These are phyloP conservation scores for Arenaria interpres DNA, from an alignment of 2,113 vertebrate genomes.

Conservation along the genomic window DNA sequence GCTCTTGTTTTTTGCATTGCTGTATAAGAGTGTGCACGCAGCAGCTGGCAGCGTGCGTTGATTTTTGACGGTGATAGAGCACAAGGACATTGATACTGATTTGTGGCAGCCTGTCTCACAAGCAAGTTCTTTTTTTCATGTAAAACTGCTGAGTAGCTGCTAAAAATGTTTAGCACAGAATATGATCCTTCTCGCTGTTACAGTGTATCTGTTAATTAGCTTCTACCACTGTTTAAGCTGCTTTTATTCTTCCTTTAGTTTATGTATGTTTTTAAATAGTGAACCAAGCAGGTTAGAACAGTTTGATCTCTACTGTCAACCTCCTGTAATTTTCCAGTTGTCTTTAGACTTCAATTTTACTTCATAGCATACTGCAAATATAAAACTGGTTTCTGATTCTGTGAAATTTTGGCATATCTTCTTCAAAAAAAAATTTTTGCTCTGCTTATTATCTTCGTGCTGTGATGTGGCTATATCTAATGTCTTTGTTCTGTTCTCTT, in stretches of 20 bases:
- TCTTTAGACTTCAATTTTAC: background rate
- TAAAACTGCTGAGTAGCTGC: background rate
- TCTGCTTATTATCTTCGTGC: background rate
- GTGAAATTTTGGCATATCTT: background rate
- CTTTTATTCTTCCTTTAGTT: background rate
- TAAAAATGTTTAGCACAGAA: background rate
- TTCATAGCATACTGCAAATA: background rate
- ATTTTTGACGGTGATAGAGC: background rate
- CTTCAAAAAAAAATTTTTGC: background rate
- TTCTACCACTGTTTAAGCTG: background rate
- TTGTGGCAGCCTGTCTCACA: background rate
- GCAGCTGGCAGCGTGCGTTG: accelerated
- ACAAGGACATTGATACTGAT: accelerated
- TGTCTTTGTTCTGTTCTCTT: background rate
- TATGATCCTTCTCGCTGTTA: background rate
- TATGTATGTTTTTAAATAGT: background rate
- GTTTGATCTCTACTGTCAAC: background rate
- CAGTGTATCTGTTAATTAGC: background rate
- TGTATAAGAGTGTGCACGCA: accelerated
- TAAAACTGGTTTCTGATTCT: background rate
- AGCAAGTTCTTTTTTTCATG: background rate
- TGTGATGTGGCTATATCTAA: background rate
- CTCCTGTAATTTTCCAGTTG: background rate
- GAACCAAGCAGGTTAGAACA: background rate
- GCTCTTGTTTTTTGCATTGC: background rate